Evolutionary conservation across 2,888 invertebrate species (phyloP).

Genomic region (Cryptus armator): DNA sequence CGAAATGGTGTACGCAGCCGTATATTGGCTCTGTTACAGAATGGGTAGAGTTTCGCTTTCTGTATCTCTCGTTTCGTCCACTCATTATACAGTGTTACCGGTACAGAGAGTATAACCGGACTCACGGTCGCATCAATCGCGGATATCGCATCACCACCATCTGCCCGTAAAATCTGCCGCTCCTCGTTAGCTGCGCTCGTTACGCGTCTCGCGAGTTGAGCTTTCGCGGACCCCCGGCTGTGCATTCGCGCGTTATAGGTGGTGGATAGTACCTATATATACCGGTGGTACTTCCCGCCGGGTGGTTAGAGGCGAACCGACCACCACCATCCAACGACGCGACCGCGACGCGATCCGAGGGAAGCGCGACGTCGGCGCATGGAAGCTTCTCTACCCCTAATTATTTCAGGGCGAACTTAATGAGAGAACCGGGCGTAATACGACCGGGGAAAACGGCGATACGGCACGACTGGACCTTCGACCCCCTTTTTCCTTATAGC

Average conservation of each 20-base stretch:
- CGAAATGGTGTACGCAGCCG: not conserved
- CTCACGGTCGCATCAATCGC: conserved; percentile 79
- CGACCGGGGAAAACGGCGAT: conserved; percentile 67
- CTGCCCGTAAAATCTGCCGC: conserved; percentile 83
- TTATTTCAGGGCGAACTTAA: conserved; percentile 80
- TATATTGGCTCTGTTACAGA: not conserved
- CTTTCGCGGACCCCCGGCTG: conserved; percentile 45
- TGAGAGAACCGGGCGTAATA: conserved; percentile 74
- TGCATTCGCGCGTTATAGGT: conserved; percentile 44
- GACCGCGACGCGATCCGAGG: conserved; percentile 24
- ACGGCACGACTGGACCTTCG: conserved; percentile 66
- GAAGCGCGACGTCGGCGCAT: conserved; percentile 16
- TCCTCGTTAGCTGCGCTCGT: conserved; percentile 84
- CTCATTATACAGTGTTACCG: conserved; percentile 1
- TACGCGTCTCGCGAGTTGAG: conserved; percentile 75
- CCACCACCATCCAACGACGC: conserved; percentile 58
- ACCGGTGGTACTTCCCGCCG: not conserved
- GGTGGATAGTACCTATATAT: conserved; percentile 44
- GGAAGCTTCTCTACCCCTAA: conserved; percentile 76
- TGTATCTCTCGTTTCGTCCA: conserved; percentile 3
- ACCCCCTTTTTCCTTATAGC: conserved; percentile 1
- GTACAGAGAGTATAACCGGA: conserved; percentile 17
- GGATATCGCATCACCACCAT: conserved; percentile 83
- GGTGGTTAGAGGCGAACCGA: conserved; percentile 15
- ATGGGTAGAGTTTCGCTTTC: not conserved